Evolutionary conservation across 2,113 vertebrate species (phyloP).

Genomic region (Suricata suricatta): DNA sequence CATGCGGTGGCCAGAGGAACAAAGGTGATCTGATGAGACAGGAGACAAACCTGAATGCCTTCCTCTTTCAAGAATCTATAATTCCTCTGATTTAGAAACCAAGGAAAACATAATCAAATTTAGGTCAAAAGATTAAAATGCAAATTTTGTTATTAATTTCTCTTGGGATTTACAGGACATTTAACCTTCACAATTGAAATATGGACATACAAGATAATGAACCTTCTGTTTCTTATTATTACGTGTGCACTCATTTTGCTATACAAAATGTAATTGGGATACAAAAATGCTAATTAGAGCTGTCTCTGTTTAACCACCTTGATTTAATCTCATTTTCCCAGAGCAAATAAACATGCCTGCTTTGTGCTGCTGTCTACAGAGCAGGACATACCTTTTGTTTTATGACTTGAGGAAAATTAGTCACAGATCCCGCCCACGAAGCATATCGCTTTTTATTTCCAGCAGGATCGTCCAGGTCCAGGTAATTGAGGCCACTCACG

Average conservation of each 20-base stretch:
- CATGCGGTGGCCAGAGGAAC: not conserved
- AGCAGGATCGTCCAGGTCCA: conserved; percentile 90
- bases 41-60: not conserved
- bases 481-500: conserved; percentile 81
- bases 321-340: conserved; percentile 58
- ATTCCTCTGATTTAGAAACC: not conserved
- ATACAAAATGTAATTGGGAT: conserved; percentile 51
- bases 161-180: conserved; percentile 38
- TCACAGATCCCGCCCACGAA: conserved; percentile 92
- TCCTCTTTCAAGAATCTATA: not conserved
- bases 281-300: conserved; percentile 45
- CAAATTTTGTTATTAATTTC: conserved; percentile 49
- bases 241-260: conserved; percentile 8
- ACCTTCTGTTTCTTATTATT: conserved; percentile 30
- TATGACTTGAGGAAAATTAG: conserved; percentile 87
- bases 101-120: conserved; percentile 41
- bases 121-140: conserved; percentile 41
- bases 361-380: conserved; percentile 32
- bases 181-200: conserved; percentile 46
- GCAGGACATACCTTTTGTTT: conserved; percentile 89
- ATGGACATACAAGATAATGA: not conserved
- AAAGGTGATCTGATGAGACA: not conserved
- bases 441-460: conserved; percentile 87
- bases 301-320: conserved; percentile 56
- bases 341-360: conserved; percentile 11